Percentiles rank a stretch among this genome's conserved stretches.
phyloP scores from a whole-genome alignment of 2,888 invertebrate genomes.

The Gymnocheta viridis region DNA sequence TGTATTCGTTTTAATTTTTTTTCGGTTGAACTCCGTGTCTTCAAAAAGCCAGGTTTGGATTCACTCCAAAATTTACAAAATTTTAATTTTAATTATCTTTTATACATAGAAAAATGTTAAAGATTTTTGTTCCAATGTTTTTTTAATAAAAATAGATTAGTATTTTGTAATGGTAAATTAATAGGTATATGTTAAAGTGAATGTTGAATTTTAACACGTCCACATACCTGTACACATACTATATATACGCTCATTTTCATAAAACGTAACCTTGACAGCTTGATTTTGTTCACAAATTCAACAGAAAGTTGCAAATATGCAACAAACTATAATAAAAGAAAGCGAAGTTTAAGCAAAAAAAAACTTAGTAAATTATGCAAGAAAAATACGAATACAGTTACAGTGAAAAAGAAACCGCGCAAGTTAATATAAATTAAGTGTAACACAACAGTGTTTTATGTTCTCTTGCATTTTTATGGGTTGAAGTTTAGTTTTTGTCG shows the following conservation, averaged over 20 bases:
- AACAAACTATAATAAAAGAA: background rate
- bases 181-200: background rate
- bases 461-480: background rate
- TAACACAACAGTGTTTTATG: conserved; percentile 50
- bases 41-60: too few relatives aligned
- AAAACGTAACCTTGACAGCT: conserved; percentile 55
- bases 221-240: background rate
- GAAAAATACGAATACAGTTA: background rate
- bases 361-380: conserved; percentile 7
- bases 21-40: too few relatives aligned
- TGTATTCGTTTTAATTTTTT: too few relatives aligned
- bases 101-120: too few relatives aligned
- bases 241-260: background rate
- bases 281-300: conserved; percentile 21
- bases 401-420: conserved; percentile 37
- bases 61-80: too few relatives aligned
- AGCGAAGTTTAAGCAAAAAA: background rate
- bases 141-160: too few relatives aligned
- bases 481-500: background rate
- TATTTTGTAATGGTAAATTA: background rate
- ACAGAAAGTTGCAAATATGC: background rate
- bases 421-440: conserved; percentile 60
- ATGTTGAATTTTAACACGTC: background rate
- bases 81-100: too few relatives aligned
- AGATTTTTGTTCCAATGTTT: too few relatives aligned